Base-by-base conservation (phyloP, 2,113 vertebrate species). In the Rattus norvegicus region DNA sequence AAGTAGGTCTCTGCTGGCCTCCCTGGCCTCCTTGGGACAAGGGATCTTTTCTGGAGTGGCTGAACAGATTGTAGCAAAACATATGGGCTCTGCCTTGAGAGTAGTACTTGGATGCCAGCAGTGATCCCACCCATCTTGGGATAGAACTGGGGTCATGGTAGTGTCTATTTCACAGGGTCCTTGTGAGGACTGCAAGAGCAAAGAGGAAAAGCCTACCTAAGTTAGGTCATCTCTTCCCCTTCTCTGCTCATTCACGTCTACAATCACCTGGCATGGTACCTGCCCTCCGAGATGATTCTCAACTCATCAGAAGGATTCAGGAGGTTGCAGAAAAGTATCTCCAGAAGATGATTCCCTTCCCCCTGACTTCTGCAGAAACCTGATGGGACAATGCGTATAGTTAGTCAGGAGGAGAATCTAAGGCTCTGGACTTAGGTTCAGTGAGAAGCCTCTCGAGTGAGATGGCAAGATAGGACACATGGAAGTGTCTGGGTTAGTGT, bases 201-300 rank as follows among this genome's bases (percentile, higher is more conserved):
- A 54, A 24, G 28, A 26, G 7, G 30, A 49, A 69, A 83, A 61
- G 13, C 26, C 49, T 28, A 19, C 22, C 22, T 12, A 1, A 16
- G 17, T 33, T 1, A 49, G 59, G 43, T 0, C 3, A 0, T 2
- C 3, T 16, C 14, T n/a, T 52, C 16, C 67, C 13, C 70, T 80
- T 52, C 56, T 47, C 70, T 88, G 28, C 17, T 39, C 24, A 10
- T 65, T 5, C 49, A 54, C 56, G 1, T 59, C 36, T 14, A 6
- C 10, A 7, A 1, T 4, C 52, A 2, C 43, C 26, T 89, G n/a
- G 7, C n/a, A 20, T 7, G 13, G 2, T 70, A 14, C 67, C n/a
- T n/a, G 43, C 39, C 28, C 36, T 56, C 54, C 13, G 59, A 76
- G 52, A 47, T 88, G n/a, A 19, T 84, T 80, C 89, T 93, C 59